Base-by-base conservation (phyloP, 2,113 vertebrate genomes). In the Chaetura pelagica region DNA sequence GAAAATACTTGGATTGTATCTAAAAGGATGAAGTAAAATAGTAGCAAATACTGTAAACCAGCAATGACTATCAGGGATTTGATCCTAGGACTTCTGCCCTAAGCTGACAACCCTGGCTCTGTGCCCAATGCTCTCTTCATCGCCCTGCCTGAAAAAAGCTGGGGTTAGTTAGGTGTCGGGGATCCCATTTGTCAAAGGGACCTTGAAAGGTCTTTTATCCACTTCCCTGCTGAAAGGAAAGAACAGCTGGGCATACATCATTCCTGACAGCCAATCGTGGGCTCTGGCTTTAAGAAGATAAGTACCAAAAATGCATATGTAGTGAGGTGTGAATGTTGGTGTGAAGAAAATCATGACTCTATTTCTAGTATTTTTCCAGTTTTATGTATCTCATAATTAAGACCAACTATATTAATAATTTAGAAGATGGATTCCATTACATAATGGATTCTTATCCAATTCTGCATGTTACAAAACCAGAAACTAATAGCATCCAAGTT, bases 111-210 rank as follows among this genome's bases (percentile, higher is more conserved):
- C 17, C 21, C 46, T 79, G 75, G 32, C 30, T 23, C 48, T 34
- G 15, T 22, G 34, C 23, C 46, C 32, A 30, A 16, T 4, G 6
- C 81, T 81, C 61, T 63, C 48, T 22, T 71, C 57, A 52, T 19
- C 22, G 11, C 24, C 85, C 74, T 19, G 7, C 21, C n/a, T 58
- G 34, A 22, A 40, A 81, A 75, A 68, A 87, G 4, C 4, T 46
- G 17, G 35, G 17, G 34, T 67, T 76, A 52, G n/a, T 61, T 35
- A 81, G 32, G n/a, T 89, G 72, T 30, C 5, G 0, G 38, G 38
- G 34, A 71, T 84, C 72, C 35, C 29, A n/a, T 90, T 95, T 92
- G 49, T 86, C 52, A 92, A 57, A 92, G 72, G 38, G 76, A 90
- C 68, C 61, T 93, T 92, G 79, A 74, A 88, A 90, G 38, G 48